Evolutionary conservation across 92 coral and sea anemone genomes (phyloP).

Genomic region (Ricordea florida): DNA sequence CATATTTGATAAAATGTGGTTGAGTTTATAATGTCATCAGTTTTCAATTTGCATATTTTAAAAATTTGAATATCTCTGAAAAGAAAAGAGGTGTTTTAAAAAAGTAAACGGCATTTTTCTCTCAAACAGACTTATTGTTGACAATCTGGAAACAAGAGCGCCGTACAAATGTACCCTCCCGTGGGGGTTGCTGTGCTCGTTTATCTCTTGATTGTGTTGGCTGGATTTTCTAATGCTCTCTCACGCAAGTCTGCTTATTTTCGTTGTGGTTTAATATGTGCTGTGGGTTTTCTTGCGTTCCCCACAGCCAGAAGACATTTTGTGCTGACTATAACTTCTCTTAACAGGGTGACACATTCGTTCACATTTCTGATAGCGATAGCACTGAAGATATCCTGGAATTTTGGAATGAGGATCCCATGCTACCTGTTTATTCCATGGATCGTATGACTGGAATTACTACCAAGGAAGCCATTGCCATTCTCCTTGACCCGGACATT

Average conservation of each 20-base stretch:
- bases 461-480: conserved; percentile 14
- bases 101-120: neutral
- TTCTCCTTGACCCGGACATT: conserved; percentile 28
- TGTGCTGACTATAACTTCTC: too few relatives aligned
- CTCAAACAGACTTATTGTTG: neutral
- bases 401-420: conserved; percentile 36
- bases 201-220: too few relatives aligned
- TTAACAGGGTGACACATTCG: conserved; percentile 11
- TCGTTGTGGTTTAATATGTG: too few relatives aligned
- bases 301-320: too few relatives aligned
- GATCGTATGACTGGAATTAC: conserved; percentile 19
- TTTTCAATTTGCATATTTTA: too few relatives aligned
- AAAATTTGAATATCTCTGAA: neutral
- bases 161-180: too few relatives aligned
- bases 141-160: too few relatives aligned
- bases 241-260: too few relatives aligned
- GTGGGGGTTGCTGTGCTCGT: too few relatives aligned
- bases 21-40: neutral
- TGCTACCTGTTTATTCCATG: conserved; percentile 24
- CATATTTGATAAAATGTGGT: too few relatives aligned
- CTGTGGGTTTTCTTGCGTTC: too few relatives aligned
- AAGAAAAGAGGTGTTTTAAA: neutral
- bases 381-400: conserved; percentile 1
- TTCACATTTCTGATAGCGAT: neutral
- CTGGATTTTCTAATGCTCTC: too few relatives aligned